Percentiles rank a stretch among this genome's conserved stretches.
Evolutionary conservation across 1,140 invertebrate species (phyloP).

Genomic region (Lucilia cuprina): DNA sequence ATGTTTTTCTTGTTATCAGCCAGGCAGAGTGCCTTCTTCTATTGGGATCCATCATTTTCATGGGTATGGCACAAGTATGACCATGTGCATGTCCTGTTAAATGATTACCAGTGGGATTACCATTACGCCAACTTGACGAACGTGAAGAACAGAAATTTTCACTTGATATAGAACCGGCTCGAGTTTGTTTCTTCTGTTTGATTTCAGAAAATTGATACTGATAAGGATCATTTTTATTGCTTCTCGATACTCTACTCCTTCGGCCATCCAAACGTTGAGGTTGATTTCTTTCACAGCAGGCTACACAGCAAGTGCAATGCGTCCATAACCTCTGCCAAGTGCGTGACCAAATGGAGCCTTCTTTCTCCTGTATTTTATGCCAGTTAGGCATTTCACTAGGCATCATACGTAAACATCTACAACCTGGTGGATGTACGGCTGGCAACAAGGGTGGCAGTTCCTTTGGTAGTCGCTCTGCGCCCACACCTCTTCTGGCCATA

Average conservation of each 20-base stretch:
- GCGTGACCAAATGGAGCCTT: conserved; percentile 43
- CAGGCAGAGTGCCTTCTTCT: conserved; percentile 82
- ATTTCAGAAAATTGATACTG: conserved; percentile 83
- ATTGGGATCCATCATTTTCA: conserved; percentile 72
- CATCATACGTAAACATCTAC: conserved; percentile 68
- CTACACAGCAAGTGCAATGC: conserved; percentile 49
- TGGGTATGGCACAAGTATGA: conserved; percentile 77
- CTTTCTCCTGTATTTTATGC: conserved; percentile 56
- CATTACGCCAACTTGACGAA: conserved; percentile 81
- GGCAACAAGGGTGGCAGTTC: conserved; percentile 69
- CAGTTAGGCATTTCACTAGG: conserved; percentile 70
- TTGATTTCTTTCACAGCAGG: conserved; percentile 44
- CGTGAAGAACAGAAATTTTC: conserved; percentile 88
- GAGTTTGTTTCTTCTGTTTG: conserved; percentile 73
- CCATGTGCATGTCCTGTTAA: conserved; percentile 32
- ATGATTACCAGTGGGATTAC: conserved; percentile 67
- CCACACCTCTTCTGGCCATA: conserved; percentile 67
- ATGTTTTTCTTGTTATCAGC: conserved; percentile 87
- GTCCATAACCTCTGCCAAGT: conserved; percentile 41
- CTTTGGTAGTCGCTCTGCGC: conserved; percentile 76
- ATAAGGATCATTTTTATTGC: conserved; percentile 70
- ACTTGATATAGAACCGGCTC: conserved; percentile 83
- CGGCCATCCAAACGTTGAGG: conserved; percentile 41
- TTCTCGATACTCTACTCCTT: conserved; percentile 50
- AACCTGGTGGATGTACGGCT: conserved; percentile 67